Evolutionary conservation across 2,888 invertebrate species (phyloP), one percentile per base, ranked within the genome.

Genomic region (Andrena marginata): DNA sequence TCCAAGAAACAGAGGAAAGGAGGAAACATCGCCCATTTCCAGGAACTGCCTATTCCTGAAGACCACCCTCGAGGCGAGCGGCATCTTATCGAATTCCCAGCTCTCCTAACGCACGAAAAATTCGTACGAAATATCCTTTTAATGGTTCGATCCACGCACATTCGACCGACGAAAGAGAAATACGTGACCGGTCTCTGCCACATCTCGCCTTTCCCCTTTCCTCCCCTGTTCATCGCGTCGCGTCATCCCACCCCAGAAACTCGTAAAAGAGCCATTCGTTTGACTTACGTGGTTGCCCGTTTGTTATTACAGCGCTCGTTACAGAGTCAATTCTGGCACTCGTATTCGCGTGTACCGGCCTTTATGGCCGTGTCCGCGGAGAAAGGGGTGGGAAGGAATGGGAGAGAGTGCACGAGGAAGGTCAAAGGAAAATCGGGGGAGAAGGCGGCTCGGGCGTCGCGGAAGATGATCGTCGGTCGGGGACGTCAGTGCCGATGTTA

Each of bases 231-330:
- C 59, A 23, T 60, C 8, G 23, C 48, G 49, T 62, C 60, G 29
- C 63, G 23, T 62, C 63, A 59, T 71, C 33, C 71, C 69, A 31
- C 64, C 79, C 54, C 0, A 74, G 84, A 86, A 87, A 88, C 92
- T 91, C 91, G 88, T 91, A 91, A 91, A 91, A 91, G 87, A 88
- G 85, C 90, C 89, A 90, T 91, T 89, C 88, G 88, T 91, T 91
- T 91, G 92, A 91, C 91, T 91, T 91, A 91, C 87, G 90, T 83
- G 87, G 80, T 83, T 77, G 89, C 84, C 87, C 89, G 86, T 91
- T 90, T 89, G 91, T 91, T 91, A 91, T 91, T 90, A 89, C 91
- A 86, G 83, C 68, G 85, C 89, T 90, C 90, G 87, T 88, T 88
- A 87, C 77, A 82, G 88, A 88, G 89, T 89, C 86, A 86, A 88